These are phyloP conservation scores for Meleagris gallopavo DNA, from an alignment of 2,113 vertebrate genomes.

Conservation along the genomic window DNA sequence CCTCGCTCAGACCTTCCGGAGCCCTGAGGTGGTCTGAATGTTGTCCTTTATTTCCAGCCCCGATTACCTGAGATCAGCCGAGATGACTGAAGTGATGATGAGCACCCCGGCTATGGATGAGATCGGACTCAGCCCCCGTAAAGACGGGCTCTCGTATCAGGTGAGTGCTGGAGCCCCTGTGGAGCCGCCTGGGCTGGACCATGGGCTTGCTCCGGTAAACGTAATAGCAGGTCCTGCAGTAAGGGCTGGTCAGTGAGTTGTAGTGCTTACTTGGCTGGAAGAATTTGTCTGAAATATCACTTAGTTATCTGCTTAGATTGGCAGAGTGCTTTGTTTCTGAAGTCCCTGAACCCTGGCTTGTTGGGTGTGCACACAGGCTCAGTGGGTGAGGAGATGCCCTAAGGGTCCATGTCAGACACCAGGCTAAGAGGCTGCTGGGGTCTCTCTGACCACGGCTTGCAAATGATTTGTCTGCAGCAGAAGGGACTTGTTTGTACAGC, in stretches of 20 bases:
- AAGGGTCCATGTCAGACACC: rapidly evolving
- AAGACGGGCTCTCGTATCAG: slow-evolving; percentile 95
- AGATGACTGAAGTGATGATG: slow-evolving; percentile 99
- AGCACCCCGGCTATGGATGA: slow-evolving; percentile 91
- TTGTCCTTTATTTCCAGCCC: slow-evolving; percentile 79
- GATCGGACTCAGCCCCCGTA: slow-evolving; percentile 91
- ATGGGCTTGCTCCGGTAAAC: neutral
- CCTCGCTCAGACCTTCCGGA: too few relatives aligned
- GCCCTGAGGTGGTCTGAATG: neutral
- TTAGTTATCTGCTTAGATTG: neutral
- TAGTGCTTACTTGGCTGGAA: slow-evolving; percentile 42
- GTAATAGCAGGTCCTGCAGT: neutral
- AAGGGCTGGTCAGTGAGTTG: slow-evolving; percentile 3
- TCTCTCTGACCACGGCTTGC: rapidly evolving
- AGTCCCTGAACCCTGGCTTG: rapidly evolving
- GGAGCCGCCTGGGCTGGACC: neutral
- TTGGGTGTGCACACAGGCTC: neutral
- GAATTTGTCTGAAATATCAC: neutral
- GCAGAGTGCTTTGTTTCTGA: neutral
- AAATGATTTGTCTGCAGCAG: neutral
- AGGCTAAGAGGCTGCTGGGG: neutral
- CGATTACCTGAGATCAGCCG: slow-evolving; percentile 88
- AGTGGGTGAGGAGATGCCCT: rapidly evolving
- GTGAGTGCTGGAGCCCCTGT: slow-evolving; percentile 65
- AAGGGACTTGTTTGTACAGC: neutral